phyloP scores from a whole-genome alignment of 2,113 vertebrate genomes.

The Anhinga anhinga region DNA sequence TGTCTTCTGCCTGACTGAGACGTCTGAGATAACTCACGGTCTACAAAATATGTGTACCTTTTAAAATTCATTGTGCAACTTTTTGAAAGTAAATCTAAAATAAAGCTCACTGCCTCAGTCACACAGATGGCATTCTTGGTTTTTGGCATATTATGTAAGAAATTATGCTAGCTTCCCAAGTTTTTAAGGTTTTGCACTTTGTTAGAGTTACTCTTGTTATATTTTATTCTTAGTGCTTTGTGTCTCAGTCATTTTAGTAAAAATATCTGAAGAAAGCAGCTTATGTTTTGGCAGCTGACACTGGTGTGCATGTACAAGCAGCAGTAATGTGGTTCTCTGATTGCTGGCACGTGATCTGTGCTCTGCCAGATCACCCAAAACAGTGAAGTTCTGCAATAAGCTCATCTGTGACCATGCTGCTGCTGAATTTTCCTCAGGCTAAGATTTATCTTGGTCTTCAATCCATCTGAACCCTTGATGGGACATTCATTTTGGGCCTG shows the following conservation, averaged over 20 bases:
- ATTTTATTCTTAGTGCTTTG: not conserved
- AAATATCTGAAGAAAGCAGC: not conserved
- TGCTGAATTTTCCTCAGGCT: not conserved
- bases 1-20: not conserved
- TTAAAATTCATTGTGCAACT: not conserved
- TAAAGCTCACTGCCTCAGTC: accelerated
- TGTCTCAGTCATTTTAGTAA: not conserved
- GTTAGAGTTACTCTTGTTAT: not conserved
- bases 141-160: not conserved
- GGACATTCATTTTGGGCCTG: not conserved
- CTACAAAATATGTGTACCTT: not conserved
- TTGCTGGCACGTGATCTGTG: not conserved
- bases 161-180: not conserved
- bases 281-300: not conserved
- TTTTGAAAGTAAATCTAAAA: not conserved
- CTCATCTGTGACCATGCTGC: not conserved
- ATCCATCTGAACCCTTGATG: not conserved
- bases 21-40: not conserved
- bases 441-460: not conserved
- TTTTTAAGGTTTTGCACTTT: not conserved
- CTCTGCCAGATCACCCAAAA: not conserved
- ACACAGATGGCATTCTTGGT: not conserved
- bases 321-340: not conserved
- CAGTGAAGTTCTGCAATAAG: not conserved
- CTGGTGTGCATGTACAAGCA: not conserved